These are phyloP conservation scores for Morpho achilles DNA, from an alignment of 2,888 invertebrate species.

Conservation along the genomic window DNA sequence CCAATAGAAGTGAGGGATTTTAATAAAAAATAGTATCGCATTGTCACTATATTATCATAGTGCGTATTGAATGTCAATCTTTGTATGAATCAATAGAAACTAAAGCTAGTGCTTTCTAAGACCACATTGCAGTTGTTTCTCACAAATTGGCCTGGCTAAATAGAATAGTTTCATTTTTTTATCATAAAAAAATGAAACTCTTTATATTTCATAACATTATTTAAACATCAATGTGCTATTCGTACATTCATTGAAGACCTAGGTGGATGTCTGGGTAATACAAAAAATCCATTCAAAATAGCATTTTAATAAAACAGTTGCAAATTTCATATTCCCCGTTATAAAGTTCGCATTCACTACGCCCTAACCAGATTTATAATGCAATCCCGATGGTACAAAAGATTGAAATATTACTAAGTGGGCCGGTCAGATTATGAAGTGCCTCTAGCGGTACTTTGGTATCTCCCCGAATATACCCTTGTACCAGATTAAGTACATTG, in stretches of 20 bases:
- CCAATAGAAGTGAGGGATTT: too few species aligned
- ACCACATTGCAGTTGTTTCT: too few species aligned
- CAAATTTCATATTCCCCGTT: conserved; percentile 6
- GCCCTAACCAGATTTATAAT: conserved; percentile 35
- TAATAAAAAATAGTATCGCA: too few species aligned
- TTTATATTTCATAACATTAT: too few species aligned
- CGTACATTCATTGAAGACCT: not conserved
- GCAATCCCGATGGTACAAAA: conserved; percentile 52
- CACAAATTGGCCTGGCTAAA: too few species aligned
- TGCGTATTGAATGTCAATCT: too few species aligned
- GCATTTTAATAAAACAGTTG: not conserved
- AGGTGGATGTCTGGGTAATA: not conserved
- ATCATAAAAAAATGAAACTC: too few species aligned
- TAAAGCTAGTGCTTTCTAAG: too few species aligned
- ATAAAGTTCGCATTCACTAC: conserved; percentile 7
- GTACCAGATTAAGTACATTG: conserved; percentile 61
- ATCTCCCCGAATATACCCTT: conserved; percentile 61
- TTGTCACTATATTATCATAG: too few species aligned
- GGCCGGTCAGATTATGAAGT: conserved; percentile 47
- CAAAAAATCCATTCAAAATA: conserved; percentile 7
- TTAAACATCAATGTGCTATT: too few species aligned
- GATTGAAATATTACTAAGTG: conserved; percentile 45
- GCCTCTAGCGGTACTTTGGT: conserved; percentile 55
- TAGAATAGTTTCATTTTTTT: too few species aligned
- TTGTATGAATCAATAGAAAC: too few species aligned